Conservation (phyloP, 2,797 vertebrate species). For the Erethizon dorsatum region DNA sequence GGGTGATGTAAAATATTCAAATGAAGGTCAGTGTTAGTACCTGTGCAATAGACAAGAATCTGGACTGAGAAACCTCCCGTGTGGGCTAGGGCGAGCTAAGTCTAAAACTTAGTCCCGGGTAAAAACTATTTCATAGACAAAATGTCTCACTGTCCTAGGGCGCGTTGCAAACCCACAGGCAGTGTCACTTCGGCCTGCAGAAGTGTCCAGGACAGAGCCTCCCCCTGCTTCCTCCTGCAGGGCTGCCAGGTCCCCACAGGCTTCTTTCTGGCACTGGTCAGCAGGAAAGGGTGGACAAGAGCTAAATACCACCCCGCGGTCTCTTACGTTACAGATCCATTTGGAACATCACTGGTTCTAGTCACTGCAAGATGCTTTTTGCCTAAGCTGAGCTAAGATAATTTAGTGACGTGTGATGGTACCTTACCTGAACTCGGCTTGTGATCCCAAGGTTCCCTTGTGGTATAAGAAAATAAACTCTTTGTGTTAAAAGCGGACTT, state of each 20-base stretch:
- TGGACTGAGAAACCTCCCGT: not conserved
- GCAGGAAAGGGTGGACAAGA: not conserved
- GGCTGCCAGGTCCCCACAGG: too few species aligned
- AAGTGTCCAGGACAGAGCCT: not conserved
- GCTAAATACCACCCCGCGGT: not conserved
- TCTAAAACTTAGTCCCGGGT: not conserved
- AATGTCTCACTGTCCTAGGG: not conserved
- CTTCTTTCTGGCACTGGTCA: not conserved
- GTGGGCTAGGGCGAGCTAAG: not conserved
- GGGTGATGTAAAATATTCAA: not conserved
- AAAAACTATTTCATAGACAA: not conserved
- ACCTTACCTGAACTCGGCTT: not conserved
- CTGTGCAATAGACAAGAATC: not conserved
- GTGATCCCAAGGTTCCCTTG: not conserved
- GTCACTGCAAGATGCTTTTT: not conserved
- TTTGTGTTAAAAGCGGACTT: slow-evolving; percentile 17
- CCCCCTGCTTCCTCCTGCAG: not conserved
- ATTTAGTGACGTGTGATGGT: not conserved
- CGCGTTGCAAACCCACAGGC: not conserved
- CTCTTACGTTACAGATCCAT: not conserved
- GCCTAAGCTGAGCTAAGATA: not conserved
- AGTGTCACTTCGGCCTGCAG: not conserved
- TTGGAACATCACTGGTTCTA: not conserved
- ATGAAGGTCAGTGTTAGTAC: not conserved
- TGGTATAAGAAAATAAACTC: not conserved